Percentiles rank a stretch among this genome's conserved stretches.
Conservation (phyloP, 2,113 vertebrate genomes). For the Larimichthys polyactis region DNA sequence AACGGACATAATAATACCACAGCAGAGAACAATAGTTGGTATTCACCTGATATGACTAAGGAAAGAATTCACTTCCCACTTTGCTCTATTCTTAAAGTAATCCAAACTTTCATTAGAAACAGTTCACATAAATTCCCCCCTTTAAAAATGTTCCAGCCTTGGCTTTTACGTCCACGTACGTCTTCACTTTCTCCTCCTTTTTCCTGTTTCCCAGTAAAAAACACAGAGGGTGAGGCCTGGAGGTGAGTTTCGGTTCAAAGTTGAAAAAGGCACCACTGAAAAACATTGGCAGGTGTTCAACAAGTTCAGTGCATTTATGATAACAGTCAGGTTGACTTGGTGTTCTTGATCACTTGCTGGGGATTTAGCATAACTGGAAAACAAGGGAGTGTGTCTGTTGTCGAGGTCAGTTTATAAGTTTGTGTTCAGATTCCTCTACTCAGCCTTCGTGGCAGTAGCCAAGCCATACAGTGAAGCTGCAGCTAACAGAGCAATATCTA, state of each 20-base stretch:
- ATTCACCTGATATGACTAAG: constrained; percentile 21
- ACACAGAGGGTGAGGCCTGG: constrained; percentile 72
- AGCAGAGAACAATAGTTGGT: constrained; percentile 57
- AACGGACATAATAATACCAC: constrained; percentile 31
- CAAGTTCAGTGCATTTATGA: constrained; percentile 58
- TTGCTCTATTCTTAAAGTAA: constrained; percentile 1
- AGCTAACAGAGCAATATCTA: constrained; percentile 10
- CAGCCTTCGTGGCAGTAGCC: constrained; percentile 19
- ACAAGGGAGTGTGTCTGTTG: constrained; percentile 61
- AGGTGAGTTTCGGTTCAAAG: constrained; percentile 85
- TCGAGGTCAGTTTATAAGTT: constrained; percentile 66
- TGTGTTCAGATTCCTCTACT: constrained; percentile 39
- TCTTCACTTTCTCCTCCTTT: constrained; percentile 72
- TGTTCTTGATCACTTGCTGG: constrained; percentile 59
- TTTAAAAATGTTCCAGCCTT: constrained; percentile 11
- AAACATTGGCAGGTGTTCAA: constrained; percentile 79
- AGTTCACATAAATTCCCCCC: constrained; percentile 9
- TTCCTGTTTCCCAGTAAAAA: constrained; percentile 80
- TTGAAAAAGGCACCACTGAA: constrained; percentile 75
- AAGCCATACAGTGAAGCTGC: constrained; percentile 14
- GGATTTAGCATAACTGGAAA: constrained; percentile 58
- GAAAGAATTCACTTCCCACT: constrained; percentile 43
- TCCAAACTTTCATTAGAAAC: constrained; percentile 14
- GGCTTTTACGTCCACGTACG: constrained; percentile 14
- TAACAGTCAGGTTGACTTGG: constrained; percentile 66